Conservation (phyloP, 2,888 invertebrate species). For the Lobophora halterata region DNA sequence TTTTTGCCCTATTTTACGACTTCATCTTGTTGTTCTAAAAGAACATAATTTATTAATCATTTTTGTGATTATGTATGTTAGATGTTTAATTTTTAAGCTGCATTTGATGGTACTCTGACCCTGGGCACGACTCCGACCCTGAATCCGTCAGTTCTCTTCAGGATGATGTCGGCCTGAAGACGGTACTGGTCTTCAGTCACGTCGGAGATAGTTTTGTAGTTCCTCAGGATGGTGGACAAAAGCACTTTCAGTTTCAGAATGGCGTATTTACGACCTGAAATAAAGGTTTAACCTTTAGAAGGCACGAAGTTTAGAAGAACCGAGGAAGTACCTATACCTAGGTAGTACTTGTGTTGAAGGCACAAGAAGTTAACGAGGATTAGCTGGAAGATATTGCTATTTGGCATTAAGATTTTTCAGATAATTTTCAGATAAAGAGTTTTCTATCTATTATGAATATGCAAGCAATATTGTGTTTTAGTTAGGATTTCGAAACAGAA, state of each 20-base stretch:
- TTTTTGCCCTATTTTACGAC: too few species aligned
- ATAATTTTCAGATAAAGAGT: too few species aligned
- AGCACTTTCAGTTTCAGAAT: slow-evolving; percentile 87
- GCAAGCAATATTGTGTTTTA: too few species aligned
- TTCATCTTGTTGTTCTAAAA: too few species aligned
- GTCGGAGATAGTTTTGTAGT: slow-evolving; percentile 82
- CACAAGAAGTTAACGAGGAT: too few species aligned
- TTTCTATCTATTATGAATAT: too few species aligned
- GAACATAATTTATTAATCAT: too few species aligned
- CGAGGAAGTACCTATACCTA: too few species aligned
- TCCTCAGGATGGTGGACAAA: slow-evolving; percentile 85
- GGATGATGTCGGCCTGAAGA: slow-evolving; percentile 86
- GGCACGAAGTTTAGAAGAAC: not conserved
- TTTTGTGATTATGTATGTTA: not conserved
- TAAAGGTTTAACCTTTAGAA: not conserved
- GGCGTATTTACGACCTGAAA: slow-evolving; percentile 86
- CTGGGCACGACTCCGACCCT: slow-evolving; percentile 84
- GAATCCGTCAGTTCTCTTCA: slow-evolving; percentile 87
- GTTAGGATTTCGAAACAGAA: too few species aligned
- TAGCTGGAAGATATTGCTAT: too few species aligned
- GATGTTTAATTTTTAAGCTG: slow-evolving; percentile 13
- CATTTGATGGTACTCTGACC: slow-evolving; percentile 45
- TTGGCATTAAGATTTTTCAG: too few species aligned
- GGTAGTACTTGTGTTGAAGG: too few species aligned
- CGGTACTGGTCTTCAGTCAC: slow-evolving; percentile 83